Evolutionary conservation across 2,888 invertebrate genomes (phyloP).

Genomic region (Mythimna ferrago): DNA sequence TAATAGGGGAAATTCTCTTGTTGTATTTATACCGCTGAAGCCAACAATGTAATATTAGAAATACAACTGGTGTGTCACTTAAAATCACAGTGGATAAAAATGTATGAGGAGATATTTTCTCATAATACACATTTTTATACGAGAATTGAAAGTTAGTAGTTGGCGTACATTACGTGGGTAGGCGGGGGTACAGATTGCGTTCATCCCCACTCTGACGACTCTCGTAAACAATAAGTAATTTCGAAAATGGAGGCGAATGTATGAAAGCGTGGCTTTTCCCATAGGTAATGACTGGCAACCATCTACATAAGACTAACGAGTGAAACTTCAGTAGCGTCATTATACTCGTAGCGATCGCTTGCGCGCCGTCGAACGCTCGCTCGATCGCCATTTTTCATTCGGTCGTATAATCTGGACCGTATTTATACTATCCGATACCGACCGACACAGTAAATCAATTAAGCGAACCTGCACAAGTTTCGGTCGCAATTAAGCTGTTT

Average conservation of each 20-base stretch:
- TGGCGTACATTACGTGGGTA: conserved; percentile 47
- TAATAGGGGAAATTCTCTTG: conserved; percentile 64
- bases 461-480: conserved; percentile 76
- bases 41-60: conserved; percentile 47
- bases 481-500: conserved; percentile 77
- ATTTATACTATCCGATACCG: conserved; percentile 71
- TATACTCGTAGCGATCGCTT: conserved; percentile 73
- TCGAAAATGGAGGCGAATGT: conserved; percentile 75
- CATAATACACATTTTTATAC: conserved; percentile 50
- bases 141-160: conserved; percentile 57
- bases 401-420: conserved; percentile 63
- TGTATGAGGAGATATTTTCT: conserved; percentile 33
- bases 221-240: conserved; percentile 79
- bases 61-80: conserved; percentile 37
- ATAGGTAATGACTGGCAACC: conserved; percentile 78
- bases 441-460: conserved; percentile 77
- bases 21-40: conserved; percentile 51
- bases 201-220: conserved; percentile 68
- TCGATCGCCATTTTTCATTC: conserved; percentile 72
- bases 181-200: conserved; percentile 67
- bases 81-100: conserved; percentile 53
- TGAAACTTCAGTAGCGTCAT: conserved; percentile 78
- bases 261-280: conserved; percentile 73
- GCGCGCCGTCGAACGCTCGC: conserved; percentile 66
- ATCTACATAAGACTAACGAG: conserved; percentile 77